These are phyloP conservation scores for Scatophagus argus DNA, from an alignment of 2,113 vertebrate species.

Conservation along the genomic window DNA sequence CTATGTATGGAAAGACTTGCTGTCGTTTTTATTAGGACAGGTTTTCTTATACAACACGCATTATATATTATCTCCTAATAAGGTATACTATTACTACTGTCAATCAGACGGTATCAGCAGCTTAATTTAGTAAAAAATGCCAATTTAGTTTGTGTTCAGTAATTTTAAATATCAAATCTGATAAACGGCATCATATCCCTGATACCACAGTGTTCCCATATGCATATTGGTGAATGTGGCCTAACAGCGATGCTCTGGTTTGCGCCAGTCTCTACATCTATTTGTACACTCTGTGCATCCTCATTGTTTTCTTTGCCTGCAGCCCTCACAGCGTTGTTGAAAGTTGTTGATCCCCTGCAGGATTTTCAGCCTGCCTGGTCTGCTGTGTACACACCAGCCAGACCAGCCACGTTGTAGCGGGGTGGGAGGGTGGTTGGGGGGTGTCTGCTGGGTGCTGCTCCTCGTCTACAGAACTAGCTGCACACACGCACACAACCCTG, in stretches of 20 bases:
- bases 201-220: not conserved
- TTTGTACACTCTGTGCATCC: slow-evolving; percentile 32
- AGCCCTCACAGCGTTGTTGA: slow-evolving; percentile 50
- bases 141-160: not conserved
- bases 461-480: slow-evolving; percentile 42
- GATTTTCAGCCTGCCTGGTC: slow-evolving; percentile 49
- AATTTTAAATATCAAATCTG: not conserved
- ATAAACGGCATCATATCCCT: not conserved
- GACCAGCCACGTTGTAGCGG: slow-evolving; percentile 33
- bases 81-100: not conserved
- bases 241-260: slow-evolving; percentile 1
- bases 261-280: slow-evolving; percentile 33
- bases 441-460: slow-evolving; percentile 27
- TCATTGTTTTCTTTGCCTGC: slow-evolving; percentile 45
- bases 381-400: slow-evolving; percentile 59
- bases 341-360: slow-evolving; percentile 62
- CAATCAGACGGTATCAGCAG: not conserved
- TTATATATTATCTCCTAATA: not conserved
- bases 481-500: slow-evolving; percentile 28
- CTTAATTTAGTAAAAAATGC: not conserved
- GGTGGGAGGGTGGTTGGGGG: not conserved
- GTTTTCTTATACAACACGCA: no score
- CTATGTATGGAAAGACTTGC: no score
- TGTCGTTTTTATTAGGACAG: not conserved
- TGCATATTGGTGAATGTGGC: slow-evolving; percentile 3